phyloP scores from a whole-genome alignment of 2,113 vertebrate genomes.

The Gobiocypris rarus region DNA sequence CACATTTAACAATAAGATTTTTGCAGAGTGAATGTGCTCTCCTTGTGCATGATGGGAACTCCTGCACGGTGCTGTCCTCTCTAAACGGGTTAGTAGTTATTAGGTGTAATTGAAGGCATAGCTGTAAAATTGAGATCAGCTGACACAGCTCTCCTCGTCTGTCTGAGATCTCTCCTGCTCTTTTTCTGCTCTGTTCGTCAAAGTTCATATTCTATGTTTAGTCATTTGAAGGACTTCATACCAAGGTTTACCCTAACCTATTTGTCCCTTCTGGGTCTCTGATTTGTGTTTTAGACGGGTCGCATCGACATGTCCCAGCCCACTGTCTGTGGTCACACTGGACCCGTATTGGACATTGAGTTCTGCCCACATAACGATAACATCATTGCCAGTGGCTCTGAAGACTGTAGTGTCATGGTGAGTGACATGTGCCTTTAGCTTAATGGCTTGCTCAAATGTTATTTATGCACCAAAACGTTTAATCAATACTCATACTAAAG shows the following conservation, averaged over 20 bases:
- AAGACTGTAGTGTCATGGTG: constrained; percentile 90
- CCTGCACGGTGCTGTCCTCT: neutral
- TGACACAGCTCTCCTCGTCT: constrained; percentile 46
- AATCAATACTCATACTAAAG: neutral
- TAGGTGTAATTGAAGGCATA: constrained; percentile 61
- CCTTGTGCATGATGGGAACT: constrained; percentile 9
- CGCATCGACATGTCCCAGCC: constrained; percentile 87
- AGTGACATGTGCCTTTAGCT: constrained; percentile 30
- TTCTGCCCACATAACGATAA: constrained; percentile 92
- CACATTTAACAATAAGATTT: neutral
- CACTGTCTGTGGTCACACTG: constrained; percentile 86
- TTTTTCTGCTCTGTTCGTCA: neutral
- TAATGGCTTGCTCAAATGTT: neutral
- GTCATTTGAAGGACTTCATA: neutral
- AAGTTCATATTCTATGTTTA: neutral
- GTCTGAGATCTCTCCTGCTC: neutral
- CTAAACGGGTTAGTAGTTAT: constrained; percentile 56
- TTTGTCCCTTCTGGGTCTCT: neutral
- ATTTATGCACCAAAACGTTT: neutral
- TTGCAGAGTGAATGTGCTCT: neutral
- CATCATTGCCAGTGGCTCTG: constrained; percentile 88
- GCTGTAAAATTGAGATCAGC: constrained; percentile 61
- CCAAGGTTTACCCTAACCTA: neutral
- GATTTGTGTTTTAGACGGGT: constrained; percentile 75
- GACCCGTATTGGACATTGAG: constrained; percentile 87